Evolutionary conservation across 2,113 vertebrate species (phyloP), one percentile per base, ranked within the genome.

Genomic region (Eptesicus fuscus): DNA sequence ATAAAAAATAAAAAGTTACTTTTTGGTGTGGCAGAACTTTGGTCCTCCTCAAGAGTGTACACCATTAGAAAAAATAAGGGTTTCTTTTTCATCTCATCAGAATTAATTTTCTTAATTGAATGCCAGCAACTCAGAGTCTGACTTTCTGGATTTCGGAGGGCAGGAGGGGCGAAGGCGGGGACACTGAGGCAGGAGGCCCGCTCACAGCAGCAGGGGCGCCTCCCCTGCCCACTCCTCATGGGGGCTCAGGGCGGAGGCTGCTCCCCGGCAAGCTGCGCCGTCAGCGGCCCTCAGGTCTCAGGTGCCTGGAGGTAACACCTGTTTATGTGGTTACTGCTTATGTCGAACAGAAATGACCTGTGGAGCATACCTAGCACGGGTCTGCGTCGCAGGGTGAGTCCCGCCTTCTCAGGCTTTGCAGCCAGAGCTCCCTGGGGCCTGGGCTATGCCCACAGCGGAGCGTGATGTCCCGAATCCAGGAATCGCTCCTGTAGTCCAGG

Each of bases 391-490:
- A 61, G 35, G 23, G 0, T 22, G 6, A 70, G 7, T 5, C 49
- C 13, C 2, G 1, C 42, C 12, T 20, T n/a, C 35, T 61, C 3
- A 3, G 18, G 28, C 20, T 49, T 42, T 56, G 32, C 1, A 4
- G 4, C 12, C 1, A 0, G 30, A 53, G 32, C 44, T 63, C 42
- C 5, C 76, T 71, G 7, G 25, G 53, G 7, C 78, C 51, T 53
- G 40, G 63, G 49, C 83, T 22, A 3, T 1, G 17, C 14, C 7
- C 17, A 14, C 1, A 47, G 61, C 14, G 77, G 16, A 40, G 59
- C 14, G 9, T 16, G 44, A 9, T 0, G 1, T 80, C n/a, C 40
- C 10, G 0, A 5, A 40, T 9, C 8, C 49, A 13, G 32, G 51
- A n/a, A 7, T 37, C 25, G 20, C 61, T 23, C 18, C n/a, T 71